Evolutionary conservation across 2,113 vertebrate genomes (phyloP).

Genomic region (Progne subis): DNA sequence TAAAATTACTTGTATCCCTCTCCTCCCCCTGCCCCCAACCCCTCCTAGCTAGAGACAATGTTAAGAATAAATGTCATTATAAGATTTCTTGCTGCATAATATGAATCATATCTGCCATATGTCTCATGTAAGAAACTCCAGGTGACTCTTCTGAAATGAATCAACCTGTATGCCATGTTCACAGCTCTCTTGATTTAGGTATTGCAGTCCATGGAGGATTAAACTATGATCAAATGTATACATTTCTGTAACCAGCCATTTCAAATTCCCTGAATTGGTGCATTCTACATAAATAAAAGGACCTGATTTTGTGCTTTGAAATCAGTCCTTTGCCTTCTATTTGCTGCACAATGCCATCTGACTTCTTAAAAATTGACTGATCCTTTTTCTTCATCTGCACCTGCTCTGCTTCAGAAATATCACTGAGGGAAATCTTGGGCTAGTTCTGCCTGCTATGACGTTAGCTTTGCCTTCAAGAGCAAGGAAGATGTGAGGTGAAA

Average conservation of each 20-base stretch:
- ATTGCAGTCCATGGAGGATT: conserved; percentile 56
- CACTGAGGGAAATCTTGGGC: conserved; percentile 53
- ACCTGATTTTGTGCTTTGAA: conserved; percentile 75
- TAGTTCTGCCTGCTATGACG: conserved; percentile 45
- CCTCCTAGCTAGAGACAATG: not conserved
- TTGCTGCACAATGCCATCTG: conserved; percentile 70
- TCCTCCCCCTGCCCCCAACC: accelerated
- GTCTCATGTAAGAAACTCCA: conserved; percentile 25
- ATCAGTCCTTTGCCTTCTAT: conserved; percentile 67
- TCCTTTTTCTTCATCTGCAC: conserved; percentile 63
- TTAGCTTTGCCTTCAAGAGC: conserved; percentile 24
- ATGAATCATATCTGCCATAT: not conserved
- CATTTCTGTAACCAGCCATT: conserved; percentile 70
- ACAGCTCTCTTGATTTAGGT: conserved; percentile 33
- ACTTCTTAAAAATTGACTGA: conserved; percentile 65
- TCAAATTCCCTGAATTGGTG: conserved; percentile 67
- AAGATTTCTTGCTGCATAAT: not conserved
- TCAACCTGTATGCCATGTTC: conserved; percentile 5
- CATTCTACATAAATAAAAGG: conserved; percentile 75
- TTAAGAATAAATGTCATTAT: not conserved
- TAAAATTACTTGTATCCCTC: not conserved
- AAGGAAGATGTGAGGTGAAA: conserved; percentile 17
- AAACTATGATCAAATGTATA: conserved; percentile 61
- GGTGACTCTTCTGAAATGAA: conserved; percentile 51
- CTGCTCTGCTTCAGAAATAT: conserved; percentile 72